phyloP scores from a whole-genome alignment of 2,113 vertebrate genomes.

The Cariama cristata region DNA sequence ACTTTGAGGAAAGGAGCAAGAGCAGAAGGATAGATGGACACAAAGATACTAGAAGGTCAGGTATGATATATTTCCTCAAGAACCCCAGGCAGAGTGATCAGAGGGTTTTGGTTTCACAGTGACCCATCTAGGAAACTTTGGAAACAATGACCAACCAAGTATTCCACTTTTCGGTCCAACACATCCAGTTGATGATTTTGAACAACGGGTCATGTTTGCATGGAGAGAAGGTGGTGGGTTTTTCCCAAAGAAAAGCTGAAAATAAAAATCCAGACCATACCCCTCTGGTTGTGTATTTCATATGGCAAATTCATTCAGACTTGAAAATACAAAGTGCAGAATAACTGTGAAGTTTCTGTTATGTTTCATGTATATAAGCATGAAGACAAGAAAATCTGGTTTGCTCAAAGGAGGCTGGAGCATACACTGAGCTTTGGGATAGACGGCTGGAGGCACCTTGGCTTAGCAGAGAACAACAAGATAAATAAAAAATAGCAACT shows the following conservation, averaged over 20 bases:
- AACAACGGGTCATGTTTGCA: neutral
- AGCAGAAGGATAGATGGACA: neutral
- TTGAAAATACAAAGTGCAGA: neutral
- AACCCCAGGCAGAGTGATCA: neutral
- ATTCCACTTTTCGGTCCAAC: neutral
- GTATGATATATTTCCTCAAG: neutral
- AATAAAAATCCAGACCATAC: neutral
- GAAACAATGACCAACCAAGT: neutral
- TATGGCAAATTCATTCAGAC: neutral
- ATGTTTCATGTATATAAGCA: neutral
- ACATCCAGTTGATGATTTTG: neutral
- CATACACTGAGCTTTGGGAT: neutral
- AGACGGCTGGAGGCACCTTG: constrained; percentile 3
- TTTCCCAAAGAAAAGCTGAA: neutral
- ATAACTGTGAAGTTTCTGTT: neutral
- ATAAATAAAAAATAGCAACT: neutral
- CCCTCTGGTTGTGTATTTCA: neutral
- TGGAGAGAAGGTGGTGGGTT: neutral
- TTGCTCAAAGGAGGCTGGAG: neutral
- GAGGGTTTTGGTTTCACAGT: neutral
- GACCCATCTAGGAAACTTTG: neutral
- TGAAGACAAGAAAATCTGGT: neutral
- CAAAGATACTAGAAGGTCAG: neutral
- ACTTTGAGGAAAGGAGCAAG: neutral
- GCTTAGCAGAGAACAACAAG: neutral